Conservation (phyloP, 2,797 vertebrate genomes). For the Bucorvus abyssinicus region DNA sequence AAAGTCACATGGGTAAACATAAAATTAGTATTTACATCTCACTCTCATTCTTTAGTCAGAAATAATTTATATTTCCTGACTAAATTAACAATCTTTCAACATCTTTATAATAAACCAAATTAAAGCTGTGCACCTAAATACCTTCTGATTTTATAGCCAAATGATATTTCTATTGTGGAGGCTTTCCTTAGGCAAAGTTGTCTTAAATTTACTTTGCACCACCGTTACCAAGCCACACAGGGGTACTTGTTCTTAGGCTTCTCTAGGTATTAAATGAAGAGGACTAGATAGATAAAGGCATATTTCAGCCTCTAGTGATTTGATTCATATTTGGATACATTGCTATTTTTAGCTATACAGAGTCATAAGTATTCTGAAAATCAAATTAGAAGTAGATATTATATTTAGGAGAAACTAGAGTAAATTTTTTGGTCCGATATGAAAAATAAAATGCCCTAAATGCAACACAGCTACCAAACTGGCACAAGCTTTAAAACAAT, state of each 20-base stretch:
- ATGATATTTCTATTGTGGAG: neutral
- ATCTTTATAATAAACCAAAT: neutral
- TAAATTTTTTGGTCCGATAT: neutral
- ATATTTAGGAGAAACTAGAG: neutral
- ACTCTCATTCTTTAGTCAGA: neutral
- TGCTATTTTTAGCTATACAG: neutral
- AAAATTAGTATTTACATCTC: neutral
- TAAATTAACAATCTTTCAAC: neutral
- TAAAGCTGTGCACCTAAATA: neutral
- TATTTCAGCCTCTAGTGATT: neutral
- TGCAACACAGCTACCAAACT: neutral
- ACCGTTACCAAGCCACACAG: neutral
- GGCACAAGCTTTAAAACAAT: constrained; percentile 4
- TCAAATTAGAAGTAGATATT: neutral
- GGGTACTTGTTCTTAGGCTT: neutral
- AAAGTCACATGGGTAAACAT: neutral
- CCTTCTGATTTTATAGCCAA: neutral
- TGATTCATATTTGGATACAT: neutral
- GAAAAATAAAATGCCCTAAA: neutral
- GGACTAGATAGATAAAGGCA: neutral
- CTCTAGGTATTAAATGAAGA: neutral
- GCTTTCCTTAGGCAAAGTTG: neutral
- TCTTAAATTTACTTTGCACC: neutral
- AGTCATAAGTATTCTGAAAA: neutral
- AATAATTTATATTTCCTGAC: neutral